Conservation (phyloP, 2,113 vertebrate species). For the Eolophus roseicapilla region DNA sequence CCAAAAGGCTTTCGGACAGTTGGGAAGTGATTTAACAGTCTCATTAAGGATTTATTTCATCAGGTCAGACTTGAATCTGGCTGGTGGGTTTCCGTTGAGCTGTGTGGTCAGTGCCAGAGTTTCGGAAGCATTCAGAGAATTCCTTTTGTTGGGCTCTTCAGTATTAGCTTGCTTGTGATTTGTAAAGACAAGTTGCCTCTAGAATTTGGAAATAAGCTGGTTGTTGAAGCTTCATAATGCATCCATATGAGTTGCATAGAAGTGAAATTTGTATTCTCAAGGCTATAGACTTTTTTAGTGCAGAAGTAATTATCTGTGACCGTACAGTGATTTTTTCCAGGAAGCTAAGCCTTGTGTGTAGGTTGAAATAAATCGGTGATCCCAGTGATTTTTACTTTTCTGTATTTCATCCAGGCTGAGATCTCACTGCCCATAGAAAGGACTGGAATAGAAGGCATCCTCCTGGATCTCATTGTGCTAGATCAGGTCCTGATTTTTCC, state of each 20-base stretch:
- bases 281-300: neutral
- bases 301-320: neutral
- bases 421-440: accelerated
- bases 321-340: neutral
- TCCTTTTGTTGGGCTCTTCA: neutral
- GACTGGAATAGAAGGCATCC: neutral
- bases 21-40: neutral
- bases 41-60: neutral
- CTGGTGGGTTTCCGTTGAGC: neutral
- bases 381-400: neutral
- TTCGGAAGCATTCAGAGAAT: neutral
- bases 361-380: neutral
- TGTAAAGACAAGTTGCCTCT: neutral
- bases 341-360: neutral
- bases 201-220: neutral
- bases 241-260: neutral
- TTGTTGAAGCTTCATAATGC: neutral
- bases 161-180: neutral
- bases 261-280: neutral
- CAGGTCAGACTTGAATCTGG: neutral
- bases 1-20: neutral
- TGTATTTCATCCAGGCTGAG: neutral
- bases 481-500: neutral
- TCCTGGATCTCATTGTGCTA: neutral
- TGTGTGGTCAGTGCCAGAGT: neutral